phyloP scores from a whole-genome alignment of 2,888 invertebrate species.

The Ophion ventricosus region DNA sequence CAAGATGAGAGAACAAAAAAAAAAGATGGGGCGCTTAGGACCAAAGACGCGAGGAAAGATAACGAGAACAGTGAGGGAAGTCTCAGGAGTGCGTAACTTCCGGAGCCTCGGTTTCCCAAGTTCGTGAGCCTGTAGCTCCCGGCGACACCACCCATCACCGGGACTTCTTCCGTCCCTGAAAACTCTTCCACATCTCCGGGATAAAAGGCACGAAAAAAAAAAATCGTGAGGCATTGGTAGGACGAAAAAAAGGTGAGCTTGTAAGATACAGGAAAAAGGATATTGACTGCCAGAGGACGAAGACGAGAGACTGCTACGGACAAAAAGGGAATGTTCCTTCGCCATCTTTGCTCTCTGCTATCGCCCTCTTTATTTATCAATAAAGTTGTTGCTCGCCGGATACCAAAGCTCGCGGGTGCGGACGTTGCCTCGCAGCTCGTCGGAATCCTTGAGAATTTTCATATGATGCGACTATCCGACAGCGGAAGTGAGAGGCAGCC shows the following conservation, averaged over 20 bases:
- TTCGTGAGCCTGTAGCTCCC: neutral
- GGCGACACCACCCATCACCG: conserved; percentile 25
- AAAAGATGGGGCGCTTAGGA: neutral
- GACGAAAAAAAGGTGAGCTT: neutral
- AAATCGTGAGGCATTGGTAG: conserved; percentile 1
- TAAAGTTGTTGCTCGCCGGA: conserved; percentile 40
- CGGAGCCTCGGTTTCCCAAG: conserved; percentile 28
- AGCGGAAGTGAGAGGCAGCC: conserved; percentile 26
- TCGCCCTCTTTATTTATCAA: conserved; percentile 25
- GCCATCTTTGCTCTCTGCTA: conserved; percentile 6
- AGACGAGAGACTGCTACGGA: conserved; percentile 6
- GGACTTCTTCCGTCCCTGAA: neutral
- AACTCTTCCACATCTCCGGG: neutral
- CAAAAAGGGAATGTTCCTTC: neutral
- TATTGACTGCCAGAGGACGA: conserved; percentile 1
- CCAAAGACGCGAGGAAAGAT: neutral
- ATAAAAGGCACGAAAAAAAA: conserved; percentile 29
- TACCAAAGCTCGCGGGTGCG: conserved; percentile 21
- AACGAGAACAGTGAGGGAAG: conserved; percentile 14
- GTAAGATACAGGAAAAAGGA: neutral
- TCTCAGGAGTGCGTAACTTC: conserved; percentile 44
- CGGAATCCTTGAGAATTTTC: conserved; percentile 33
- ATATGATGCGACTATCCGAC: neutral
- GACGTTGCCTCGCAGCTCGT: neutral
- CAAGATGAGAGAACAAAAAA: neutral